These are phyloP conservation scores for Calvadosia cruxmelitensis DNA, from an alignment of 30 jellyfish, hydroid and myxozoan species.

Conservation along the genomic window DNA sequence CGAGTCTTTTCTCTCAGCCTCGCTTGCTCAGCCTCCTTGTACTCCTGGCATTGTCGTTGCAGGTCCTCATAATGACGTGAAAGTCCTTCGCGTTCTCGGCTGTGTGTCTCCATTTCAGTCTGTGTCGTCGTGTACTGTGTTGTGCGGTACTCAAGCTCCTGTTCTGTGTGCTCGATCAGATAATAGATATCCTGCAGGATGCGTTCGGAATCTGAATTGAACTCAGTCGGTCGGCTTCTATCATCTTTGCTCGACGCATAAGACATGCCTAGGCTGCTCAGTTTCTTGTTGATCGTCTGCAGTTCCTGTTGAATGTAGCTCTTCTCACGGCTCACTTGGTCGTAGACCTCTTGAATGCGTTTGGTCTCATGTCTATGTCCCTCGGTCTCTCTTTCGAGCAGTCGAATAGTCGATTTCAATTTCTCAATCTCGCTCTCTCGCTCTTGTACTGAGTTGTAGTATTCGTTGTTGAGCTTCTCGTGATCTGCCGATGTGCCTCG, in stretches of 20 bases:
- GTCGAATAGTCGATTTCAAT: conserved; percentile 42
- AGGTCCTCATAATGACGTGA: conserved; percentile 62
- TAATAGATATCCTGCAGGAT: conserved; percentile 49
- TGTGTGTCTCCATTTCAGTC: conserved; percentile 29
- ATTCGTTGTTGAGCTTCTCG: conserved; percentile 58
- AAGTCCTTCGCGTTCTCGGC: conserved; percentile 35
- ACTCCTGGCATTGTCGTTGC: conserved; percentile 35
- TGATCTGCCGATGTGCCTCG: conserved; percentile 65
- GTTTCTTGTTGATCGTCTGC: conserved; percentile 54
- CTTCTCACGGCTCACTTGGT: conserved; percentile 49
- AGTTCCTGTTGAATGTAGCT: conserved; percentile 56
- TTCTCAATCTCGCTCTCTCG: conserved; percentile 85
- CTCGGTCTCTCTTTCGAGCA: conserved; percentile 74
- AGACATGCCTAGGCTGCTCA: conserved; percentile 57
- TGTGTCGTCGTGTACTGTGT: conserved; percentile 23
- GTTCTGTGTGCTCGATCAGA: conserved; percentile 63
- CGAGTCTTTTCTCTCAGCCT: conserved; percentile 61
- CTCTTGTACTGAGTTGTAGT: conserved; percentile 68
- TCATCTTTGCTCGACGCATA: conserved; percentile 64
- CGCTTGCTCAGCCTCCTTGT: conserved; percentile 31
- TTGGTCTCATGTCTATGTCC: conserved; percentile 42
- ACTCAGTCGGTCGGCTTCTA: conserved; percentile 13
- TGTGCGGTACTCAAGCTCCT: conserved; percentile 57
- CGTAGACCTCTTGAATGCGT: conserved; percentile 50
- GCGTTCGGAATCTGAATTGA: conserved; percentile 42